phyloP scores from a whole-genome alignment of 2,113 vertebrate species.

The Nycticebus coucang region DNA sequence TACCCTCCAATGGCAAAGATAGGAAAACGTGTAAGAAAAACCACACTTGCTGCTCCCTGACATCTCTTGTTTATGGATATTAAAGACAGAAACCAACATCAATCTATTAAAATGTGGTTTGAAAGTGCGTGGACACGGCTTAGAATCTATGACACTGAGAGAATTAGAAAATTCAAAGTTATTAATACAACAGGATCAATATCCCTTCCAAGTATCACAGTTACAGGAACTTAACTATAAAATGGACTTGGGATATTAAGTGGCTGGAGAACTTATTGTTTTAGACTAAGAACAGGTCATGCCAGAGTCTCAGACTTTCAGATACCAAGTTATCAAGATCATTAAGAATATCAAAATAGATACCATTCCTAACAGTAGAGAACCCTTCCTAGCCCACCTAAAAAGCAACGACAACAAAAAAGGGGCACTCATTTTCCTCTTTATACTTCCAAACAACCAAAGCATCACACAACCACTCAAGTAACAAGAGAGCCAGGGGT shows the following conservation, averaged over 20 bases:
- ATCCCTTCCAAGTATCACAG: background rate
- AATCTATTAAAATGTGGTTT: slow-evolving; percentile 48
- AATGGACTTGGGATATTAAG: slow-evolving; percentile 27
- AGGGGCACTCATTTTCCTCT: slow-evolving; percentile 31
- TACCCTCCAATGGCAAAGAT: slow-evolving; percentile 17
- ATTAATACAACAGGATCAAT: slow-evolving; percentile 24
- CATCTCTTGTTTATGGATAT: background rate
- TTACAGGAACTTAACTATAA: background rate
- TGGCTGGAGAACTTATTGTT: slow-evolving; percentile 57
- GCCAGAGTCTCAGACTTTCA: slow-evolving; percentile 29
- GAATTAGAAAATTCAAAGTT: slow-evolving; percentile 31
- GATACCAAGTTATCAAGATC: slow-evolving; percentile 22
- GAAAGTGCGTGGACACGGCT: slow-evolving; percentile 33
- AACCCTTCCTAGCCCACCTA: slow-evolving; percentile 47
- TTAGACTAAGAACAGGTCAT: slow-evolving; percentile 4
- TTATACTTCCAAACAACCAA: slow-evolving; percentile 47
- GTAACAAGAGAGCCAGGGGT: slow-evolving; percentile 37
- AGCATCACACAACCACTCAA: slow-evolving; percentile 44
- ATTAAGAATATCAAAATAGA: slow-evolving; percentile 58
- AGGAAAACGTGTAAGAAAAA: slow-evolving; percentile 58
- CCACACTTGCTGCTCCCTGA: background rate
- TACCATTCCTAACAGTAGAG: background rate
- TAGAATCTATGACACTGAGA: slow-evolving; percentile 2
- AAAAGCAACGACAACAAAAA: slow-evolving; percentile 22
- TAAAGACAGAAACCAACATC: background rate